A percentile compares a stretch with the other conserved stretches of the same genome.
These are phyloP conservation scores for Drosophila rellima DNA, from an alignment of 2,888 invertebrate species.

Conservation along the genomic window DNA sequence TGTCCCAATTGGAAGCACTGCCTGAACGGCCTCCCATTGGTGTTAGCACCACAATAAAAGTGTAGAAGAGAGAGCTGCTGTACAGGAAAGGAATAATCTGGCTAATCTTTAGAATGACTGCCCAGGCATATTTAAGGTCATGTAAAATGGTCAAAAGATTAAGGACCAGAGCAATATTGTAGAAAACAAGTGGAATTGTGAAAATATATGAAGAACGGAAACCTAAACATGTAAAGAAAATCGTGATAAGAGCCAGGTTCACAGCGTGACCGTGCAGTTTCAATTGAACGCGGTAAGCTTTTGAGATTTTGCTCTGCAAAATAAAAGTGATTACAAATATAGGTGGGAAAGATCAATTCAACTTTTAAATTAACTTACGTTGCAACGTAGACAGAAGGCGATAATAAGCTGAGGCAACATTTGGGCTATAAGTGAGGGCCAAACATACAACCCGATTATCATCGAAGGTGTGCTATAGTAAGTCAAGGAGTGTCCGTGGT, in stretches of 20 bases:
- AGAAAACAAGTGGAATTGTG: slow-evolving; percentile 78
- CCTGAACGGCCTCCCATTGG: slow-evolving; percentile 88
- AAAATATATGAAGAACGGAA: slow-evolving; percentile 79
- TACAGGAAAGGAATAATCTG: slow-evolving; percentile 86
- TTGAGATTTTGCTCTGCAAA: slow-evolving; percentile 72
- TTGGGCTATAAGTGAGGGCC: slow-evolving; percentile 81
- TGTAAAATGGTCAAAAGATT: slow-evolving; percentile 80
- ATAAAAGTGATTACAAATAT: not conserved
- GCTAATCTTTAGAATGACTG: slow-evolving; percentile 79
- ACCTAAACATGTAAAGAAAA: slow-evolving; percentile 62
- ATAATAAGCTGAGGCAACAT: slow-evolving; percentile 68
- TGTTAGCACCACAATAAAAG: slow-evolving; percentile 86
- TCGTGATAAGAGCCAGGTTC: slow-evolving; percentile 64
- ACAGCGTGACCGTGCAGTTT: slow-evolving; percentile 82
- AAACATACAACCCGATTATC: slow-evolving; percentile 84
- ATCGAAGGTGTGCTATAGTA: slow-evolving; percentile 88
- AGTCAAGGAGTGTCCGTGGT: slow-evolving; percentile 86
- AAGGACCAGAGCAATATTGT: slow-evolving; percentile 67
- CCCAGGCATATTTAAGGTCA: slow-evolving; percentile 67
- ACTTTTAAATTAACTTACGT: slow-evolving; percentile 56
- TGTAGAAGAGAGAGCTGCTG: slow-evolving; percentile 86
- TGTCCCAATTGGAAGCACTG: slow-evolving; percentile 86
- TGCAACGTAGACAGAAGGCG: slow-evolving; percentile 72
- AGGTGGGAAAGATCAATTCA: not conserved
- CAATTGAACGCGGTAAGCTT: slow-evolving; percentile 76